These are phyloP conservation scores for Sinosuthora webbiana DNA, from an alignment of 2,113 vertebrate genomes.

Conservation along the genomic window DNA sequence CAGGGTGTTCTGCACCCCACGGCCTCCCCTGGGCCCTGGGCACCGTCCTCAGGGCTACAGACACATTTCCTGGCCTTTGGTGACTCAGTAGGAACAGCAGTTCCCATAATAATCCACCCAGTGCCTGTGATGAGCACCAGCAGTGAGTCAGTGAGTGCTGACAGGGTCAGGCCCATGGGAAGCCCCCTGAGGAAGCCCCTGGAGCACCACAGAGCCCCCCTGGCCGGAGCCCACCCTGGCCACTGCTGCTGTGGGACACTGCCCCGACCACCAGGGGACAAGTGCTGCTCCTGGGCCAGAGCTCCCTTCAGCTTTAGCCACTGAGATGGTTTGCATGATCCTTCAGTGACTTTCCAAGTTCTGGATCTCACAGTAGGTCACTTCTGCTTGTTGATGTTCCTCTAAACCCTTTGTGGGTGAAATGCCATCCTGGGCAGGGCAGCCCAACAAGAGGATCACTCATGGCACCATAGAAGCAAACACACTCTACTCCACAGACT, in stretches of 20 bases:
- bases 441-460: background rate
- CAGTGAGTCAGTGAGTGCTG: accelerated
- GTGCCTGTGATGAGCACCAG: background rate
- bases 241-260: background rate
- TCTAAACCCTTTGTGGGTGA: background rate
- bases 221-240: accelerated
- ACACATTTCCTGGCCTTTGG: background rate
- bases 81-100: background rate
- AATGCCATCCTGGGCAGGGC: background rate
- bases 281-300: background rate
- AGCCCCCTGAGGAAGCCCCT: accelerated
- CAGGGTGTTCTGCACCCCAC: background rate
- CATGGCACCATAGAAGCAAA: accelerated
- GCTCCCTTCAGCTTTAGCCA: background rate
- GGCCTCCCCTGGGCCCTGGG: background rate
- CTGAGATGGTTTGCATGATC: background rate
- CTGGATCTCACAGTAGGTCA: accelerated
- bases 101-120: background rate
- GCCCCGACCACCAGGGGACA: background rate
- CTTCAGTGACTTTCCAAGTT: background rate
- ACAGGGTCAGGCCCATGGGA: accelerated
- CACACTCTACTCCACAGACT: background rate
- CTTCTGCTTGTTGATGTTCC: background rate
- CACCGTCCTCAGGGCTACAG: background rate
- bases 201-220: accelerated